Evolutionary conservation across 23 tunicate species (phyloP), one percentile per base, ranked within the genome.

Genomic region (Aplidium turbinatum): DNA sequence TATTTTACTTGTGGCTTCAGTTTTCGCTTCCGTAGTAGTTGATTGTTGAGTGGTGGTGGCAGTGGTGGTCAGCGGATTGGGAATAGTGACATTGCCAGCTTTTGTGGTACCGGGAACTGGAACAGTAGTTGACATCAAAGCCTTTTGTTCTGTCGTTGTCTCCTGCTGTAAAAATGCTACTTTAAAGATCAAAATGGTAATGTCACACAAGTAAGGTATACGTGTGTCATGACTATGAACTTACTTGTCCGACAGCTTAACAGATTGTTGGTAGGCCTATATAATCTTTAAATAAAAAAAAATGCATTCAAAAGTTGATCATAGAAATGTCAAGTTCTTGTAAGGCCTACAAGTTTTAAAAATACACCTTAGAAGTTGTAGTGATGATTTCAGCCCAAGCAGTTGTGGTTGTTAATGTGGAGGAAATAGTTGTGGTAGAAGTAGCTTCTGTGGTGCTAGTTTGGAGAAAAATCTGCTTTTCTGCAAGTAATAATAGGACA

Each of bases 381-480:
- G 9, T 46, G 66, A 23, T 13, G 66, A 24, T 16, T 68, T 67
- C 92, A n/a, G 79, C 92, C 84, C 84, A 85, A 58, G 84, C 56
- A 7, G 72, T 68, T 2, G 84, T 68, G 33, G 79, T 70, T 21
- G 61, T 54, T 21, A 25, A 11, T 11, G 23, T 54, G 13, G 62
- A 24, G 39, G 57, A 20, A 9, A 16, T n/a, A 5, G 73, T 64
- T 2, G 63, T 47, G 7, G 42, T 45, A 9, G 40, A 2, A 2
- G 83, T 64, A 0, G 74, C 28, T 40, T 71, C 75, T 42, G 27
- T 24, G 29, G 83, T 63, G 46, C 63, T 64, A 16, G 83, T 78
- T 26, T 36, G 35, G 52, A 75, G 24, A 22, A 22, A 35, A 1
- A 55, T 54, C 30, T 75, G 47, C 28, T 75, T 69, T 53, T 57